These are phyloP conservation scores for Copsychus sechellarum DNA, from an alignment of 2,113 vertebrate genomes.

Conservation along the genomic window DNA sequence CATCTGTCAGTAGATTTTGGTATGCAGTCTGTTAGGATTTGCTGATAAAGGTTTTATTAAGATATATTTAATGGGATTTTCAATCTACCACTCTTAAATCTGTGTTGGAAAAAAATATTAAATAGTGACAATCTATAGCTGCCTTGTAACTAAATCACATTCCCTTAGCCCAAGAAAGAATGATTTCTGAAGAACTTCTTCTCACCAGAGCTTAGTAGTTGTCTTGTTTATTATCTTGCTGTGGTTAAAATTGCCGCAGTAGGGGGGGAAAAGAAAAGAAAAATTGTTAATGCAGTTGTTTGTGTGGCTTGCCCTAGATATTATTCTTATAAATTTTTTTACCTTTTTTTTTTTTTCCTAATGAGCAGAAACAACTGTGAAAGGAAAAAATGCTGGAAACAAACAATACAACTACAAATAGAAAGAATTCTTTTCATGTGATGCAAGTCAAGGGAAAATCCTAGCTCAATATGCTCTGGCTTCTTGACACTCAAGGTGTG, in stretches of 20 bases:
- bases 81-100: constrained; percentile 31
- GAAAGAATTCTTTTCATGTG: constrained; percentile 68
- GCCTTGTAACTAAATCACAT: constrained; percentile 3
- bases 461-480: constrained; percentile 48
- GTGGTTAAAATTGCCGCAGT: constrained; percentile 30
- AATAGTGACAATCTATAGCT: not conserved
- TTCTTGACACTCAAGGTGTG: constrained; percentile 74
- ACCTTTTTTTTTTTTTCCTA: not conserved
- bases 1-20: constrained; percentile 46
- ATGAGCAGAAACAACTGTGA: constrained; percentile 41
- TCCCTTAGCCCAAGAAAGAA: constrained; percentile 1
- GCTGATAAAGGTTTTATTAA: constrained; percentile 44
- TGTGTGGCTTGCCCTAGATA: constrained; percentile 60
- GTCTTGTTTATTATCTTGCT: constrained; percentile 15
- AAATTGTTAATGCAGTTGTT: constrained; percentile 51
- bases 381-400: constrained; percentile 46
- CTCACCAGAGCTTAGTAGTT: constrained; percentile 33
- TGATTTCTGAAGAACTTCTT: constrained; percentile 31
- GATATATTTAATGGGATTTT: constrained; percentile 51
- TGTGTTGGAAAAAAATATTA: constrained; percentile 21
- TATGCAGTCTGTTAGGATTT: constrained; percentile 21
- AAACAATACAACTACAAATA: constrained; percentile 65
- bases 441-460: constrained; percentile 51
- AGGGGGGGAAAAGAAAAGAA: not conserved
- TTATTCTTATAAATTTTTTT: not conserved